A percentile compares a stretch with the other conserved stretches of the same genome.
Evolutionary conservation across 2,113 vertebrate species (phyloP).

Genomic region (Calyptomena viridis): DNA sequence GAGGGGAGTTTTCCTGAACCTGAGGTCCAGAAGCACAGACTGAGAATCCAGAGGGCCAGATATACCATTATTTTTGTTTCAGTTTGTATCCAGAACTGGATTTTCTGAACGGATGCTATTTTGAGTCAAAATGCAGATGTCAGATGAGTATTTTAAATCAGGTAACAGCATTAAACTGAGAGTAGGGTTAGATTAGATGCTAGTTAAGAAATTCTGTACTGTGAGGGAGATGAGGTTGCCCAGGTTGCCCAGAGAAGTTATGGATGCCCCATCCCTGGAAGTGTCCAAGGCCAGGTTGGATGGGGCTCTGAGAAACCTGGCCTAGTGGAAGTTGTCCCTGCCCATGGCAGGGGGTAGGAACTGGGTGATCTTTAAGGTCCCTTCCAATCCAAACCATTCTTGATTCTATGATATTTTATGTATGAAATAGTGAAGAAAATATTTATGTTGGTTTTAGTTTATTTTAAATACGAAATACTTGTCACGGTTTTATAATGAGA

Average conservation of each 20-base stretch:
- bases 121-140: background rate
- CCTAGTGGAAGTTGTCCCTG: background rate
- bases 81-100: background rate
- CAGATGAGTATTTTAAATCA: background rate
- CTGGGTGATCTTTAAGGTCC: background rate
- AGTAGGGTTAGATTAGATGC: background rate
- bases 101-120: background rate
- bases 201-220: background rate
- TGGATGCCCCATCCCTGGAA: background rate
- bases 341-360: background rate
- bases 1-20: background rate
- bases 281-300: background rate
- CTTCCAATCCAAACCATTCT: background rate
- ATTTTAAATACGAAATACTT: background rate
- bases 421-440: background rate
- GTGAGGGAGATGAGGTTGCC: background rate
- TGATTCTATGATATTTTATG: background rate
- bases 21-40: background rate
- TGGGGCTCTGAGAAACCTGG: background rate
- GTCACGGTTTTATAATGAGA: background rate
- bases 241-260: background rate
- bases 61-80: background rate
- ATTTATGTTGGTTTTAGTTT: background rate
- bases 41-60: background rate
- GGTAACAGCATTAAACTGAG: background rate